These are phyloP conservation scores for Bos indicus DNA, from an alignment of 2,113 vertebrate species.

Conservation along the genomic window DNA sequence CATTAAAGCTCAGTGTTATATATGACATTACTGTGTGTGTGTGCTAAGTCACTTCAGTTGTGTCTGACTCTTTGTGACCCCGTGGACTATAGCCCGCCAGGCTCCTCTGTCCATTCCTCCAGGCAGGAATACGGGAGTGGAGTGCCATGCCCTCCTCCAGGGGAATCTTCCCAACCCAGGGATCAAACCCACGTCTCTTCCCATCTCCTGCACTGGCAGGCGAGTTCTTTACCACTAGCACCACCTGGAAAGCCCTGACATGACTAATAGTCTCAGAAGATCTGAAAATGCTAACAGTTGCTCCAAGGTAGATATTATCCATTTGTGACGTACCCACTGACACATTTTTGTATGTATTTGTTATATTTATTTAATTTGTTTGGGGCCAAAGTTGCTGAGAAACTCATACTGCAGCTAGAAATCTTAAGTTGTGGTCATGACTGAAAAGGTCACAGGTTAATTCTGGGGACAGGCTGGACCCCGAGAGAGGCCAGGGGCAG, in stretches of 20 bases:
- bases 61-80: background rate
- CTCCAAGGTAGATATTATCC: background rate
- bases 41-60: background rate
- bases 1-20: background rate
- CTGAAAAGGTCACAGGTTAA: background rate
- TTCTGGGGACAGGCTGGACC: background rate
- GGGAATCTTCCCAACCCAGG: background rate
- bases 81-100: background rate
- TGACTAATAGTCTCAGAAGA: background rate
- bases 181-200: background rate
- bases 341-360: background rate
- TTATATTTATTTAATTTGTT: background rate
- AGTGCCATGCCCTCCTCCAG: background rate
- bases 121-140: background rate
- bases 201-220: background rate
- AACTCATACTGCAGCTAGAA: background rate
- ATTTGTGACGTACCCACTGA: background rate
- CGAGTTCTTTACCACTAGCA: accelerated
- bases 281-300: background rate
- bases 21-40: background rate
- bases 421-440: background rate
- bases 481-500: accelerated
- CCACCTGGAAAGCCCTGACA: background rate
- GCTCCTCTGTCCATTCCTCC: background rate
- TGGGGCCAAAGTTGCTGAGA: background rate